Base-by-base conservation (phyloP, 2,888 invertebrate genomes). In the Ormia ochracea region DNA sequence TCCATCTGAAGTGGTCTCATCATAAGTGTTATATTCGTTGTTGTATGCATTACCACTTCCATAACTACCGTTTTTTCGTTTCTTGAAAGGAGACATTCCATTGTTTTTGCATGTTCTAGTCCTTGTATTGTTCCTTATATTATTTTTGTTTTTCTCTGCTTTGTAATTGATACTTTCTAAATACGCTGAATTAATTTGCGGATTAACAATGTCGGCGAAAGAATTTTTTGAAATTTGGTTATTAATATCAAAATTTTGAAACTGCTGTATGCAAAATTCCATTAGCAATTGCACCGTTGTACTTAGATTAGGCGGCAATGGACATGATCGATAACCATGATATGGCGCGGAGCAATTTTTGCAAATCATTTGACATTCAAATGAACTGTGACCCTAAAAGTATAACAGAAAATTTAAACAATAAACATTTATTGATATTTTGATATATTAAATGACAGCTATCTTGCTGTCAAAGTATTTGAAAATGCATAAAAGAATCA, bases 191-290 rank as follows among this genome's bases (percentile, higher is more conserved):
- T 65, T 52, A 5, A 59, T 21, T 31, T 45, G 65, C 9, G 74
- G 54, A 10, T 52, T 63, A 2, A 74, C 59, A n/a, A 78, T n/a
- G 41, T 7, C 28, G 6, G 52, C 48, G 6, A 7, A 23, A 1
- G 43, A 1, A 41, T 33, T 48, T 14, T 4, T 12, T 2, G 50
- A 1, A 59, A 84, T 84, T 3, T 81, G 81, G 28, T 83, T 83
- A 0, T 85, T 85, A n/a, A 82, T 78, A 74, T 84, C 83, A 38
- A 84, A 88, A 1, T 73, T 58, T 9, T 82, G 69, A 54, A 88
- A 78, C 69, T 89, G 89, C 21, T 85, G 84, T 85, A 88, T 85
- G 36, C 85, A 87, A 77, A 88, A 89, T 78, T 89, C 88, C 85
- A 89, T 86, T 41, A 87, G 89, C 3, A 85, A 77, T 78, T 88